Base-by-base conservation (phyloP, 2,797 vertebrate genomes). In the Phoxinus dragarum region DNA sequence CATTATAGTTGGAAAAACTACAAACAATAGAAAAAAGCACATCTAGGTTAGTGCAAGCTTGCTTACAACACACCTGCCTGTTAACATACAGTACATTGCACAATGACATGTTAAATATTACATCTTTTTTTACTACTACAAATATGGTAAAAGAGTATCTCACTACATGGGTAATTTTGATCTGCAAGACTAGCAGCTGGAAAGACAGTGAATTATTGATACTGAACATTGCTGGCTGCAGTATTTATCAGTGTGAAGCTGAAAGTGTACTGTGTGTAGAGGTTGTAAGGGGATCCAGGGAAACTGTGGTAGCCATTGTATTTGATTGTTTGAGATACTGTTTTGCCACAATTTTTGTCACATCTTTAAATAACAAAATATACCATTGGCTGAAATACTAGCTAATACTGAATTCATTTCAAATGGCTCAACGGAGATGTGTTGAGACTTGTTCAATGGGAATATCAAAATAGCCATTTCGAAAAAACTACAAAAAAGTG, bases 151-250 rank as follows among this genome's bases (percentile, higher is more conserved):
- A 8, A 77, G 38, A 74, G n/a, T 81, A 82, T 59, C 9, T 47
- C 59, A 75, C 67, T 31, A 56, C 54, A 36, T 71, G 64, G 23
- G 56, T 68, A 66, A 82, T 82, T 88, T 85, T 79, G 81, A 75
- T 71, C 66, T 49, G 74, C 80, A 81, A 84, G 82, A 85, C 73
- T 85, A 74, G 85, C 75, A 86, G 73, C 82, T 88, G 86, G 86
- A 91, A 90, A 91, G 88, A 85, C 68, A 52, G 64, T 89, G 38
- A 86, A 90, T 91, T 87, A 90, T 90, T 91, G 38, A 91, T 88
- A 67, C 54, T 40, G 76, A 88, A 86, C 88, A 89, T 87, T 82
- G 87, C 82, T 52, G 90, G 81, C 79, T 88, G 85, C 83, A 89
- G 90, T 88, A 89, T 88, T 88, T 88, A 90, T 90, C 88, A 90